phyloP scores from a whole-genome alignment of 2,797 vertebrate species.

The Xerus rutilus region DNA sequence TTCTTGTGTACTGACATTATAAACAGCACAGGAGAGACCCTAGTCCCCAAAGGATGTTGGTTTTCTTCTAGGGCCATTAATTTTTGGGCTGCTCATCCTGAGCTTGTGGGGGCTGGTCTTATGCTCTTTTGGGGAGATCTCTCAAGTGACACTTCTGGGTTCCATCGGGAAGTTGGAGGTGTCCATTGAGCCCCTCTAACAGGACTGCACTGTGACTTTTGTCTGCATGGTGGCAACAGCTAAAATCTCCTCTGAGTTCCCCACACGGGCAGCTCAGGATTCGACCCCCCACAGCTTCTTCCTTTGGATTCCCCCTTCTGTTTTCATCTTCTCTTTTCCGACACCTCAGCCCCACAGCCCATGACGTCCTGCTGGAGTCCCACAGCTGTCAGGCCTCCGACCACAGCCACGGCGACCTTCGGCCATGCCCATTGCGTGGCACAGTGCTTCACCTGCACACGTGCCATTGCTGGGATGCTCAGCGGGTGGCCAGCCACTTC shows the following conservation, averaged over 20 bases:
- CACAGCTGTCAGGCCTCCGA: neutral
- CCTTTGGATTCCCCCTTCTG: neutral
- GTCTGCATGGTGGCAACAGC: neutral
- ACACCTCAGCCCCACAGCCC: neutral
- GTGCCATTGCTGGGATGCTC: fast-evolving
- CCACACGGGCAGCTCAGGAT: neutral
- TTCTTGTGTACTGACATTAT: neutral
- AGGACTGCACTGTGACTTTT: neutral
- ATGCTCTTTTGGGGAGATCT: neutral
- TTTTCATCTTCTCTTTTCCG: neutral
- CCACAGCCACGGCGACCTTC: too few species aligned
- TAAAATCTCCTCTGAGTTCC: neutral
- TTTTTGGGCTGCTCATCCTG: neutral
- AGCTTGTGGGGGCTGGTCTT: neutral
- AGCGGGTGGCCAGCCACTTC: neutral
- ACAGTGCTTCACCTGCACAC: neutral
- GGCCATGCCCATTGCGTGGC: neutral
- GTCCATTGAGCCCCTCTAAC: too few species aligned
- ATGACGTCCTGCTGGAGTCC: neutral
- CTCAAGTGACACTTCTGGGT: neutral
- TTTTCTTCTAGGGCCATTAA: neutral
- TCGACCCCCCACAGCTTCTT: neutral
- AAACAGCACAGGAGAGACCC: neutral
- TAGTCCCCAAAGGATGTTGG: neutral
- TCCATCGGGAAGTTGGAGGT: neutral